phyloP scores from a whole-genome alignment of 2,113 vertebrate species.

The Pontoporia blainvillei region DNA sequence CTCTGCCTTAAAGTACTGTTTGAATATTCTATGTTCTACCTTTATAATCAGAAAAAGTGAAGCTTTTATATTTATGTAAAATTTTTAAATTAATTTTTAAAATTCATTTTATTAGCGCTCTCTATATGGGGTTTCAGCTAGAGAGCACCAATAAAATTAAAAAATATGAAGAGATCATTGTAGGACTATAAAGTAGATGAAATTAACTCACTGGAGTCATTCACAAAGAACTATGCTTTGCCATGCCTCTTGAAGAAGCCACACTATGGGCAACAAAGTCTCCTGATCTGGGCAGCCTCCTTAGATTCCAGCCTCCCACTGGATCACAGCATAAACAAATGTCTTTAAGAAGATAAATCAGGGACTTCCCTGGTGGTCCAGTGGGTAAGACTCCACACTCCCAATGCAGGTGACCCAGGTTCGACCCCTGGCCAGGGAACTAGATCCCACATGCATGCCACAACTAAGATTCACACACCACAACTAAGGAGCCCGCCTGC shows the following conservation, averaged over 20 bases:
- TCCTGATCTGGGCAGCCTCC: background rate
- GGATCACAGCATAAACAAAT: background rate
- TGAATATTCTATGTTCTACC: conserved; percentile 14
- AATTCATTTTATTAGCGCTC: background rate
- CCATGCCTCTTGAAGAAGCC: background rate
- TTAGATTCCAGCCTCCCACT: background rate
- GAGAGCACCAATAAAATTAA: background rate
- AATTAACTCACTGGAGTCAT: background rate
- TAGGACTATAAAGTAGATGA: background rate
- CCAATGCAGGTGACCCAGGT: no score
- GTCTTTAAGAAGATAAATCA: background rate
- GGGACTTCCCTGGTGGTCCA: no score
- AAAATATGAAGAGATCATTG: background rate
- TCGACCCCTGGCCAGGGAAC: no score
- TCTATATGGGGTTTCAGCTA: background rate
- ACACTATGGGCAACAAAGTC: background rate
- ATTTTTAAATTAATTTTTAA: background rate
- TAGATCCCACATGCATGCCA: no score
- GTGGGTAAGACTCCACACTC: no score
- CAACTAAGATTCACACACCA: no score
- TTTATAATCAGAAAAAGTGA: background rate
- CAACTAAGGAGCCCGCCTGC: no score
- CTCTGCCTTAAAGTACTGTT: background rate
- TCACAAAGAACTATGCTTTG: background rate
- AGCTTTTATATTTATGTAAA: background rate